A percentile compares a stretch with the other conserved stretches of the same genome.
phyloP scores from a whole-genome alignment of 2,113 vertebrate species.

The Promerops cafer region DNA sequence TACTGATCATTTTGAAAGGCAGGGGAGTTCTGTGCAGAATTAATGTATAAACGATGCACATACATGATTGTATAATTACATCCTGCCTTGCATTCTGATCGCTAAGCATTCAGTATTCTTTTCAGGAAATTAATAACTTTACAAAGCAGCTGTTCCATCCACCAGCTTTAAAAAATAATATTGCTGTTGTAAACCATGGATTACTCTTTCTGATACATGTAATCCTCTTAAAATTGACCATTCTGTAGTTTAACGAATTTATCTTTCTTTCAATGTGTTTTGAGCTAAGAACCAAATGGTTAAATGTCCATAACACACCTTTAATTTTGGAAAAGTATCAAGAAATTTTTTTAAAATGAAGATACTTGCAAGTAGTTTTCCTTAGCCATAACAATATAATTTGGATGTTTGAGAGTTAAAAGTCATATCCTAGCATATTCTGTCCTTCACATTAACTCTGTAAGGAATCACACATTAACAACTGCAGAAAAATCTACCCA shows the following conservation, averaged over 20 bases:
- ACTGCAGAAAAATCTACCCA: background rate
- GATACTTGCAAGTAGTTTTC: background rate
- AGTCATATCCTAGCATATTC: background rate
- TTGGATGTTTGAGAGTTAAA: background rate
- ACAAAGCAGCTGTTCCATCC: conserved; percentile 62
- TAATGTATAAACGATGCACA: conserved; percentile 19
- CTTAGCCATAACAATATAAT: background rate
- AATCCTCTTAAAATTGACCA: conserved; percentile 63
- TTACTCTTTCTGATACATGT: conserved; percentile 54
- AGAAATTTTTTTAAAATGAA: background rate
- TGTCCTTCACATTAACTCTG: background rate
- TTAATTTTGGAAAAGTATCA: background rate
- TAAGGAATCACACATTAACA: background rate
- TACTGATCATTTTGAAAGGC: background rate
- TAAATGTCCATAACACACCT: background rate
- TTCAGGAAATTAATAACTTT: conserved; percentile 71
- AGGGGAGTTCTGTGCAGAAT: background rate
- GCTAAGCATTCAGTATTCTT: conserved; percentile 29
- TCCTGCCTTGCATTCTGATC: conserved; percentile 15
- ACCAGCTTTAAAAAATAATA: conserved; percentile 54
- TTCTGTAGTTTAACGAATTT: background rate
- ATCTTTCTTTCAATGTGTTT: conserved; percentile 16
- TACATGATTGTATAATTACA: background rate
- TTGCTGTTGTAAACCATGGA: conserved; percentile 62
- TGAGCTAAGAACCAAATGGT: background rate